Evolutionary conservation across 1,140 invertebrate species (phyloP), one percentile per base, ranked within the genome.

Genomic region (Venturia canescens): DNA sequence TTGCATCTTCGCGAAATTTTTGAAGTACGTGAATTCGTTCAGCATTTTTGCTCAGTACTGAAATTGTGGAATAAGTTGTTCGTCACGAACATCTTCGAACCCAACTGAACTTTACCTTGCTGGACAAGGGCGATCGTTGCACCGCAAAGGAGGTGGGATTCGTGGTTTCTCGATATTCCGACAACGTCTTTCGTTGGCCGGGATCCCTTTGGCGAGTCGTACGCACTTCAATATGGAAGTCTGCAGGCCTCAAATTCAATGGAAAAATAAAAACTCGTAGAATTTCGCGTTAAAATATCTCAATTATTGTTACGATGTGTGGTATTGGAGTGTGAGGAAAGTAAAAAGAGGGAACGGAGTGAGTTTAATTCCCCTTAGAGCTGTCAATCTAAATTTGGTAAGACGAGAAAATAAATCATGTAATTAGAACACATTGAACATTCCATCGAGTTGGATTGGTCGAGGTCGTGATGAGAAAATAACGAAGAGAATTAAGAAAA

Each of bases 111-210:
- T 57, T 57, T 21, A 57, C 53, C 91, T 91, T 15, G 94, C 92
- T 11, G 94, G 93, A 87, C 96, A 97, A 11, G 95, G 95, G 82
- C 94, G 94, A 7, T 93, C 93, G 88, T 96, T 97, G 87, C 96
- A 97, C 70, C 93, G 92, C 44, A 86, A 77, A 48, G 96, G 90
- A 0, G 94, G 91, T 83, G 94, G 94, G 50, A 92, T 89, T 1
- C 67, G 34, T 3, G 95, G 95, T 83, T 94, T 94, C 18, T 93
- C 93, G 6, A 93, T 87, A 84, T 93, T 92, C 60, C 93, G 90
- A 90, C 96, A 97, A 84, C 95, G 92, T 60, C 94, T 94, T 66
- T 96, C 95, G 0, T 86, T 86, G 44, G 87, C 89, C 53, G 82
- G 63, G 34, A 79, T 85, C 60, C 88, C 85, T 18, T 72, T 87